Evolutionary conservation across 2,113 vertebrate genomes (phyloP), one percentile per base, ranked within the genome.

Genomic region (Ceyx melanurus): DNA sequence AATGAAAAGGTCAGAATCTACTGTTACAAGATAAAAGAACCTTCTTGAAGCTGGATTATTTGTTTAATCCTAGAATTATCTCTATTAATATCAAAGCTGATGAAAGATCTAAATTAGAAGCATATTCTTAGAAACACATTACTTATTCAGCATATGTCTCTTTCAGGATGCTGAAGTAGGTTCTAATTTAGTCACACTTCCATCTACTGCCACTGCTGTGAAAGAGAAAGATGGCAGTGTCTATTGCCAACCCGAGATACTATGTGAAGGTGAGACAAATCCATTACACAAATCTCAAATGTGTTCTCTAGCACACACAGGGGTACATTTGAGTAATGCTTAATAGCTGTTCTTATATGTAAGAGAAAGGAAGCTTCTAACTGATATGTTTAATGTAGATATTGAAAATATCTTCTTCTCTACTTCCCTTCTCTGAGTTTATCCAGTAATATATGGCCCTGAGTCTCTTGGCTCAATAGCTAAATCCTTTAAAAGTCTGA

Each of bases 191-290:
- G 98, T 99, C 89, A 98, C 82, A 45, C 64, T 98, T 79, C 89
- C 97, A 45, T 97, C 96, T 5, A 97, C 96, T 19, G 99, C 99
- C 70, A 98, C 93, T 42, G 98, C 99, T 60, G 85, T 98, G 28
- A 99, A 98, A 93, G 98, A 99, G 64, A 98, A 98, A 53, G 98
- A 99, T 3, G 98, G 98, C 50, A 98, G 91, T 65, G 92, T 99
- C 37, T 96, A 96, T 29, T 99, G 99, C 91, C 97, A 98, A 22
- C 96, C 98, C 3, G 99, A 99, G 95, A 84, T 96, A 33, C 85
- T 99, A 2, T 98, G 67, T 75, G 97, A 98, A 98, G 99, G 99
- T 99, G 97, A 97, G 92, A 53, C 25, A 42, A 13, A 9, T 4
- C 42, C 21, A 8, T 62, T 56, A n/a, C 5, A 67, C 31, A 79